phyloP scores from a whole-genome alignment of 1,140 invertebrate genomes.

The Kradibia gibbosae region DNA sequence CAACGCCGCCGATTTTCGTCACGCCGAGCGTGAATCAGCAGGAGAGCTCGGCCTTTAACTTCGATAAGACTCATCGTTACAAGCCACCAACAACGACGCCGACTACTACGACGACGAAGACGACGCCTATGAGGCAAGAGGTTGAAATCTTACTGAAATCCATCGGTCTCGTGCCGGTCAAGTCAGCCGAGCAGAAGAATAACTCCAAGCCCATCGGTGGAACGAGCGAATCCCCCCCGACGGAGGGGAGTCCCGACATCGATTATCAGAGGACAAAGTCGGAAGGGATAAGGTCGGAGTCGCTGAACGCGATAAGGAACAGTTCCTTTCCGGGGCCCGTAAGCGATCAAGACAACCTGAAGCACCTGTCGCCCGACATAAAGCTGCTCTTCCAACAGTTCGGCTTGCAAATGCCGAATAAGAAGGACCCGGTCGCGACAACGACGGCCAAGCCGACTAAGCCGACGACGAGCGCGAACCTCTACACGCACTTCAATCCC shows the following conservation, averaged over 20 bases:
- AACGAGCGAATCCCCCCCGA: background rate
- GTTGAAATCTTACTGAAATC: constrained; percentile 68
- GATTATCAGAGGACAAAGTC: background rate
- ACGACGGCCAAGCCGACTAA: constrained; percentile 51
- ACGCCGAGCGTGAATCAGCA: constrained; percentile 58
- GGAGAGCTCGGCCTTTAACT: constrained; percentile 30
- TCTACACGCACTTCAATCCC: constrained; percentile 76
- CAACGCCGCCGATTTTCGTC: constrained; percentile 61
- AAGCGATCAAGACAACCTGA: constrained; percentile 61
- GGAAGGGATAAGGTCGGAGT: constrained; percentile 20
- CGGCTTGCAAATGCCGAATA: constrained; percentile 57
- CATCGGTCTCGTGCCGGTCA: constrained; percentile 62
- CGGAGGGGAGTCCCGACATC: background rate
- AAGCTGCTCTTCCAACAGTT: constrained; percentile 67
- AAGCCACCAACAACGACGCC: constrained; percentile 43
- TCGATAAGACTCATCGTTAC: constrained; percentile 44
- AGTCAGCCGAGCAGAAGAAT: background rate
- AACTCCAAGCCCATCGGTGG: background rate
- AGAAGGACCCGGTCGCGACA: constrained; percentile 55
- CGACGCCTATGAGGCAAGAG: constrained; percentile 63
- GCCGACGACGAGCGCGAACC: constrained; percentile 60
- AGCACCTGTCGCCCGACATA: constrained; percentile 67
- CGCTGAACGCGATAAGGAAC: constrained; percentile 54
- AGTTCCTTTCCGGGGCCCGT: constrained; percentile 60
- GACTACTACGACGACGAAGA: constrained; percentile 44